Evolutionary conservation across 2,888 invertebrate genomes (phyloP), one percentile per base, ranked within the genome.

Genomic region (Piscicola geometra): DNA sequence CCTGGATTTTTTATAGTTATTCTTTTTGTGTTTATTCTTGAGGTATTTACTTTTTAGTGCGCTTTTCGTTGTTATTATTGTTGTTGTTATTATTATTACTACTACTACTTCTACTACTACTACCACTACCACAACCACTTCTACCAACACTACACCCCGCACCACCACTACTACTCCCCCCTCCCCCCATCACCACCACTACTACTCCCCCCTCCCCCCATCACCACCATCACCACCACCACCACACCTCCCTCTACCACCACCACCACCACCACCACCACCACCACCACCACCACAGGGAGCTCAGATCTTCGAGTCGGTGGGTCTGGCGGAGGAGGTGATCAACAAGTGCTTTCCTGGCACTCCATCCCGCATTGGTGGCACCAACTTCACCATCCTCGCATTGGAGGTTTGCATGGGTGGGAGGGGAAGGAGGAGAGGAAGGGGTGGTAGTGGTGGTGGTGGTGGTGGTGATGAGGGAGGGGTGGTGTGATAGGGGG

Each of bases 291-390:
- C 15, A 41, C 41, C 41, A 0, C 50, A 87, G 86, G 93, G 96
- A 79, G 99, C 99, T 0, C 99, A 99, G 87, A 99, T 99, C 82
- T 99, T 99, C 84, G 99, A 99, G 86, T 97, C 97, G 0, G 96
- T 99, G 15, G 99, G 99, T 0, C 86, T 99, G 69, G 91, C 92
- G 56, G 90, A 91, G 77, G 96, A 98, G 82, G 92, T 99, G 0
- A 90, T 99, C 78, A 74, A 79, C 36, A 92, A 92, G 82, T 97
- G 98, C 86, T 99, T 99, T 88, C 80, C 88, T 85, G 90, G 90
- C 66, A 90, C 91, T 0, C 88, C 89, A 0, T 90, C 90, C 5
- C 88, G 91, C 52, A 88, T 91, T 80, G 92, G 97, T 78, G 99
- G 99, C n/a, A 91, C 93, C 0, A 92, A 90, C 71, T 91, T 99